A percentile compares a stretch with the other conserved stretches of the same genome.
These are phyloP conservation scores for Gonocerus acuteangulatus DNA, from an alignment of 2,888 invertebrate species.

Conservation along the genomic window DNA sequence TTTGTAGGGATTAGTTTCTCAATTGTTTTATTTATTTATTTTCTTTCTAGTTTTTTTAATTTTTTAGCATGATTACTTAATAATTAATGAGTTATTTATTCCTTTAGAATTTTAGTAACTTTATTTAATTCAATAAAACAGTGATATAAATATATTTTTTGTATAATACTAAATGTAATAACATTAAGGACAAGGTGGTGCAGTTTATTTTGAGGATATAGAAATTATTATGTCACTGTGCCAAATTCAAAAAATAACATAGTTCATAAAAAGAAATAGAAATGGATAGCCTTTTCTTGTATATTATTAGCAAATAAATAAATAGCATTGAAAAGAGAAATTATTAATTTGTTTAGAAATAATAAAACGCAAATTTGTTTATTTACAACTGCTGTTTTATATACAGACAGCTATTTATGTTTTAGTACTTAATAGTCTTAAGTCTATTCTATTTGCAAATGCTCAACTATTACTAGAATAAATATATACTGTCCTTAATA, in stretches of 20 bases:
- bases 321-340: too few relatives aligned
- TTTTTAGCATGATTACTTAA: too few relatives aligned
- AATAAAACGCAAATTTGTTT: background rate
- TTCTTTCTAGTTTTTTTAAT: background rate
- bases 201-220: too few relatives aligned
- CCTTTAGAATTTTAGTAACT: too few relatives aligned
- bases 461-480: constrained; percentile 19
- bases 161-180: too few relatives aligned
- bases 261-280: background rate
- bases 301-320: too few relatives aligned
- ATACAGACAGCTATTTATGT: background rate
- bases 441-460: constrained; percentile 18
- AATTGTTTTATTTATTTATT: background rate
- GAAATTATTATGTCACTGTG: constrained; percentile 7
- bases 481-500: constrained; percentile 14
- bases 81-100: too few relatives aligned
- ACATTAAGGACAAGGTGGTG: too few relatives aligned
- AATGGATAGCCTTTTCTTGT: background rate
- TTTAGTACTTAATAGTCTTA: constrained; percentile 14
- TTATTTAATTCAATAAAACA: too few relatives aligned
- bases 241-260: background rate
- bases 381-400: background rate
- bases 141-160: too few relatives aligned
- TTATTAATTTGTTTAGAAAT: background rate
- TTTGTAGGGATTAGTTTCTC: background rate